A percentile compares a stretch with the other conserved stretches of the same genome.
Conservation (phyloP, 2,113 vertebrate genomes). For the Tor tambroides region DNA sequence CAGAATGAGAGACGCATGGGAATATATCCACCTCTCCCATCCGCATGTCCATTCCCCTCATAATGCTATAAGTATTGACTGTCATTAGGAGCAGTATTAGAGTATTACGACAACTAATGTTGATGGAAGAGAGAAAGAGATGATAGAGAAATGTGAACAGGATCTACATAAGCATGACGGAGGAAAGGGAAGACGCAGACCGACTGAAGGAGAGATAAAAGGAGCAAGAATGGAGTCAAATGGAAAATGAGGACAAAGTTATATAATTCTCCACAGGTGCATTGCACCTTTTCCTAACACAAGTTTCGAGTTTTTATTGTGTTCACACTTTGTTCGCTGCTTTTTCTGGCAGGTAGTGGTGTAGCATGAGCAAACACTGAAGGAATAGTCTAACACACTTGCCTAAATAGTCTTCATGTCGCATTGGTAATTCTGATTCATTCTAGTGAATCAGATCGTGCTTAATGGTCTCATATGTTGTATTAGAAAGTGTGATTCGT, state of each 20-base stretch:
- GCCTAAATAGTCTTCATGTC: too few species aligned
- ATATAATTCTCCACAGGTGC: not conserved
- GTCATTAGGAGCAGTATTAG: conserved; percentile 53
- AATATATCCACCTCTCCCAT: conserved; percentile 37
- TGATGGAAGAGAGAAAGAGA: conserved; percentile 26
- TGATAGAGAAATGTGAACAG: not conserved
- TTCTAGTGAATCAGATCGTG: too few species aligned
- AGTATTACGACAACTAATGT: conserved; percentile 48
- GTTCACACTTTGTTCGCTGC: not conserved
- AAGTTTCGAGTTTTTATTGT: not conserved
- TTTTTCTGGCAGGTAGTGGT: not conserved
- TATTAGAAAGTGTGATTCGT: too few species aligned
- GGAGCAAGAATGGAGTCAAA: not conserved
- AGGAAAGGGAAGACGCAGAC: not conserved
- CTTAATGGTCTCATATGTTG: too few species aligned
- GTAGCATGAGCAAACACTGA: not conserved
- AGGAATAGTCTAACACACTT: not conserved
- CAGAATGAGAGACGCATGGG: not conserved
- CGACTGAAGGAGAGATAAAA: not conserved
- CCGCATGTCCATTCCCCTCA: conserved; percentile 14
- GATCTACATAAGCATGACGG: not conserved
- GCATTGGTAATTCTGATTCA: too few species aligned
- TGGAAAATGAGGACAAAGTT: not conserved
- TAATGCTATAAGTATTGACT: conserved; percentile 55
- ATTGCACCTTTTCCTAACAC: not conserved